Base-by-base conservation (phyloP, 2,113 vertebrate genomes). In the Artemisiospiza belli region DNA sequence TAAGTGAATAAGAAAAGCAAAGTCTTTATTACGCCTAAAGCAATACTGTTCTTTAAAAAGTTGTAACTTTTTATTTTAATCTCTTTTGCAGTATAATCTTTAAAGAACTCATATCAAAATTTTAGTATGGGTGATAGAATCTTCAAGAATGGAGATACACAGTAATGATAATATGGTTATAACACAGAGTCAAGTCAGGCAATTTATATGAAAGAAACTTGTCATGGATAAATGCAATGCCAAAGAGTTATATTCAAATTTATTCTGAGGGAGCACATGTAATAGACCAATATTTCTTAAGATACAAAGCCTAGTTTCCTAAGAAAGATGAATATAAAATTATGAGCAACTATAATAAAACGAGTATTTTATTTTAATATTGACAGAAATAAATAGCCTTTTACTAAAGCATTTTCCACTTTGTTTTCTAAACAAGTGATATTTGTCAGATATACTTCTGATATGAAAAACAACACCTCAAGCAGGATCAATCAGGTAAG, bases 1-100 rank as follows among this genome's bases (percentile, higher is more conserved):
- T 75, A 95, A 96, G 79, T 67, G 83, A 92, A 73, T 72, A 78
- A 78, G 86, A 87, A 94, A 95, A 64, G 22, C 14, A 72, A 67
- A 33, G 16, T 57, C 75, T 91, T 92, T 44, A 95, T 37, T 66
- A 81, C 21, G 22, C 57, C 68, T 95, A 83, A 95, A 87, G 55
- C 12, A 93, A 89, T 52, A 90, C 14, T 28, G 5, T 35, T 81
- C 61, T 92, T 91, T 68, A 77, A 89, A 59, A 86, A 54, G 12
- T 5, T 58, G 30, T 43, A 86, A 61, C 23, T 89, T 57, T 57
- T 89, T 86, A 80, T 80, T 94, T 78, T 62, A 35, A 30, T 63
- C 18, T 90, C 43, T 88, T 85, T 70, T 44, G 75, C 58, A 90
- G 20, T 79, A 39, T 66, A 79, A 59, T 83, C 59, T 94, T 87